Conservation (phyloP, 2,888 invertebrate species). For the Chalcosyrphus nemorum region DNA sequence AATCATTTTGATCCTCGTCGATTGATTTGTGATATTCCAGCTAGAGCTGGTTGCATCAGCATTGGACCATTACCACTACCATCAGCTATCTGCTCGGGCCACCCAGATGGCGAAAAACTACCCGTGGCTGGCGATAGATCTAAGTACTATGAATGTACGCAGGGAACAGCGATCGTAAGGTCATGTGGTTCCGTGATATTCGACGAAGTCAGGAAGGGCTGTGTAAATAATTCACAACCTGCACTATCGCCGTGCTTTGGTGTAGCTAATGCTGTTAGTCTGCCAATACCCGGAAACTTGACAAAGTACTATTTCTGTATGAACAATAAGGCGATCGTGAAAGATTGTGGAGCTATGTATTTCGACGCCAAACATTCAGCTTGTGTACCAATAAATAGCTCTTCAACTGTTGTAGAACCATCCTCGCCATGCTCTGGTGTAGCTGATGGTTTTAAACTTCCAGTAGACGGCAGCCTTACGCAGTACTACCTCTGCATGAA, state of each 20-base stretch:
- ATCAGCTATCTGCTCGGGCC: constrained; percentile 74
- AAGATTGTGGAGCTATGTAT: too few species aligned
- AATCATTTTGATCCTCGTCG: constrained; percentile 75
- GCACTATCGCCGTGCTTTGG: constrained; percentile 6
- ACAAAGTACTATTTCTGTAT: too few species aligned
- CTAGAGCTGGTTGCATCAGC: constrained; percentile 60
- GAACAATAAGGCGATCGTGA: too few species aligned
- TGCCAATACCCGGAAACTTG: too few species aligned
- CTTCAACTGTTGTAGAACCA: too few species aligned
- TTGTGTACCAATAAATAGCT: too few species aligned
- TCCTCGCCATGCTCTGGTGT: too few species aligned
- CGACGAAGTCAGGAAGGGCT: not conserved
- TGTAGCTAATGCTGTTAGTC: too few species aligned
- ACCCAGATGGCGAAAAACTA: constrained; percentile 76
- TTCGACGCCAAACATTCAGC: too few species aligned
- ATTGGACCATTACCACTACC: not conserved
- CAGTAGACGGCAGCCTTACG: too few species aligned
- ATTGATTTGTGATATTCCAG: constrained; percentile 74
- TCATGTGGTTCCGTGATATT: constrained; percentile 21
- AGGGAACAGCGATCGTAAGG: not conserved
- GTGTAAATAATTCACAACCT: not conserved
- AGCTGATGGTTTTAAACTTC: too few species aligned
- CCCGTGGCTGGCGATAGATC: constrained; percentile 78
- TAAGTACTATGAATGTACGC: constrained; percentile 76
- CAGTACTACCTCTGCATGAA: too few species aligned